phyloP scores from a whole-genome alignment of 2,797 vertebrate species.

The Phoxinus dragarum region DNA sequence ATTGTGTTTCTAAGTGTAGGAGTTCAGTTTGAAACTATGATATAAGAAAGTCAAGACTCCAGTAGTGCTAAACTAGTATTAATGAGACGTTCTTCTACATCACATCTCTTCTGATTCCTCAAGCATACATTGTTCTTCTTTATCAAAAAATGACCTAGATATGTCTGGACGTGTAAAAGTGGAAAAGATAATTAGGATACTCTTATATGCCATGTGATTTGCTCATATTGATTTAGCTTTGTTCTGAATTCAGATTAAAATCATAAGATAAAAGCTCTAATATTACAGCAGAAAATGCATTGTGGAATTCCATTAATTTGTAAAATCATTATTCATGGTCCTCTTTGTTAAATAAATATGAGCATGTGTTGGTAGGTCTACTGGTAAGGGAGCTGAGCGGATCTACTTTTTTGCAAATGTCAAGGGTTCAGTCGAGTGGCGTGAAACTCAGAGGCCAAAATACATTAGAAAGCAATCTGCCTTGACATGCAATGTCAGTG shows the following conservation, averaged over 20 bases:
- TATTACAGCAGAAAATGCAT: neutral
- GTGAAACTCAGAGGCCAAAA: conserved; percentile 25
- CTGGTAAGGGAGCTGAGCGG: conserved; percentile 21
- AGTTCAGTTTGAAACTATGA: conserved; percentile 43
- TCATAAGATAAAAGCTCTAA: conserved; percentile 42
- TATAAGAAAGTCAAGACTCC: conserved; percentile 49
- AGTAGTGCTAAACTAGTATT: conserved; percentile 51
- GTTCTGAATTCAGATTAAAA: conserved; percentile 37
- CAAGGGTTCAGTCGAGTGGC: conserved; percentile 24
- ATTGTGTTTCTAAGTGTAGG: neutral
- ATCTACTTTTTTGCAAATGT: conserved; percentile 22
- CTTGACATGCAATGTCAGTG: conserved; percentile 33
- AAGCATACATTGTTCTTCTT: conserved; percentile 51
- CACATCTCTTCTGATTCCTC: conserved; percentile 47
- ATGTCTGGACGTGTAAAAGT: conserved; percentile 54
- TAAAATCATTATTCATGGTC: conserved; percentile 27
- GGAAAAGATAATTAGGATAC: conserved; percentile 37
- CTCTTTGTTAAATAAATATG: conserved; percentile 33
- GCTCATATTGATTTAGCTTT: conserved; percentile 44
- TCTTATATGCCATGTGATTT: conserved; percentile 44
- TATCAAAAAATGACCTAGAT: conserved; percentile 52
- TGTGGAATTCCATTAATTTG: conserved; percentile 38
- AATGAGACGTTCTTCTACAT: conserved; percentile 51
- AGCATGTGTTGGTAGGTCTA: conserved; percentile 2
- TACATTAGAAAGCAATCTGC: conserved; percentile 21